These are phyloP conservation scores for Stegostoma tigrinum DNA, from an alignment of 2,113 vertebrate species.

Conservation along the genomic window DNA sequence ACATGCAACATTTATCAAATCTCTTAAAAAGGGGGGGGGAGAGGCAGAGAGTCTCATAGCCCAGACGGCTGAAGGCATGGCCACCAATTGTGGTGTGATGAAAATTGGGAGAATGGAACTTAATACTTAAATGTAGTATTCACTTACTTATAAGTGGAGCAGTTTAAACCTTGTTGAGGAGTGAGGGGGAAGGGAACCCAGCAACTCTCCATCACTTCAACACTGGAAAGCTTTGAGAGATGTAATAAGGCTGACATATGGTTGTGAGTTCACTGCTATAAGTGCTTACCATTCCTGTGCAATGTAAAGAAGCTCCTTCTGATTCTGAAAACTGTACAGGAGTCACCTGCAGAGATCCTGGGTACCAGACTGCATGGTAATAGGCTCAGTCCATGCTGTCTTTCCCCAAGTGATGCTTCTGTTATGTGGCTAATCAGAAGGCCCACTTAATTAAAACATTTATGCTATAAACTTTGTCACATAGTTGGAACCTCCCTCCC, in stretches of 20 bases:
- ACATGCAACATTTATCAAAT: no score
- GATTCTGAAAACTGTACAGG: background rate
- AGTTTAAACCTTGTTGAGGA: background rate
- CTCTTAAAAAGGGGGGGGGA: no score
- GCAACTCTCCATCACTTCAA: background rate
- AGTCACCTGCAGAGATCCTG: background rate
- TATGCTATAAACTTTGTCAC: background rate
- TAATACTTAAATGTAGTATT: background rate
- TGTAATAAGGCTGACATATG: background rate
- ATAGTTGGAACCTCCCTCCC: background rate
- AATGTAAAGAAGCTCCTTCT: background rate
- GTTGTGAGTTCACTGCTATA: background rate
- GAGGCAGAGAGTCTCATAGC: no score
- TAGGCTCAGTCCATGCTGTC: no score
- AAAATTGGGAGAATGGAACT: background rate
- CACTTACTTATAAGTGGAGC: background rate
- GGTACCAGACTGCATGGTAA: background rate
- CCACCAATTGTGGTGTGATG: no score
- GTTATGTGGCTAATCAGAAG: background rate
- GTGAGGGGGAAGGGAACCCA: background rate
- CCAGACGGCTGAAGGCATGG: no score
- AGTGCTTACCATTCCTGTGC: background rate
- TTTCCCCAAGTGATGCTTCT: background rate
- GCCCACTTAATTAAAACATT: background rate
- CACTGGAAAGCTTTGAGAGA: background rate